These are phyloP conservation scores for Rhabdophis nuchalis DNA, from an alignment of 2,797 vertebrate species.

Conservation along the genomic window DNA sequence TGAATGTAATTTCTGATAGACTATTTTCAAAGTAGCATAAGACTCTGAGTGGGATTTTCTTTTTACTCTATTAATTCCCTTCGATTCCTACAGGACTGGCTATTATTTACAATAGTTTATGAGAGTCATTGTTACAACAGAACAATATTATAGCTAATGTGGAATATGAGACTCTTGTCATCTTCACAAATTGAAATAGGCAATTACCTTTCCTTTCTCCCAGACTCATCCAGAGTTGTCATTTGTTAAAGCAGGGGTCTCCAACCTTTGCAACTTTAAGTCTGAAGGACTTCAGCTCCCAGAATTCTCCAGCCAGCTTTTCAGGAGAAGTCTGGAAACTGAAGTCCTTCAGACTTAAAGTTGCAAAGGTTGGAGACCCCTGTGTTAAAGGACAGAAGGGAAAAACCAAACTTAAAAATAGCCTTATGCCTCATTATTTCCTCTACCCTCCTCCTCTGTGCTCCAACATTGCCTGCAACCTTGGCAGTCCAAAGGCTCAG, in stretches of 20 bases:
- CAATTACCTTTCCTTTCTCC: not conserved
- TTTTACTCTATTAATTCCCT: not conserved
- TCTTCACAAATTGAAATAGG: not conserved
- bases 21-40: conserved; percentile 5
- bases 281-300: too few species aligned
- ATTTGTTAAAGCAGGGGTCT: too few species aligned
- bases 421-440: conserved; percentile 29
- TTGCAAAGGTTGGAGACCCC: too few species aligned
- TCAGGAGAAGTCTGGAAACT: too few species aligned
- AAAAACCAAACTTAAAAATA: conserved; percentile 45
- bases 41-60: not conserved
- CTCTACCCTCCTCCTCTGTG: conserved; percentile 12
- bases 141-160: not conserved
- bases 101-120: conserved; percentile 28
- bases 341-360: too few species aligned
- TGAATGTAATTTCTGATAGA: not conserved
- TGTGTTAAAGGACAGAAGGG: conserved; percentile 34
- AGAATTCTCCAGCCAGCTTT: too few species aligned
- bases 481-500: conserved; percentile 22
- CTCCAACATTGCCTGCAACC: conserved; percentile 43
- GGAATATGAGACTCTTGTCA: not conserved
- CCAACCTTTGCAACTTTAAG: too few species aligned
- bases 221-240: conserved; percentile 24
- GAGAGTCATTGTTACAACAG: not conserved
- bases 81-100: not conserved